Evolutionary conservation across 2,113 vertebrate genomes (phyloP), one percentile per base, ranked within the genome.

Genomic region (Phalacrocorax carbo): DNA sequence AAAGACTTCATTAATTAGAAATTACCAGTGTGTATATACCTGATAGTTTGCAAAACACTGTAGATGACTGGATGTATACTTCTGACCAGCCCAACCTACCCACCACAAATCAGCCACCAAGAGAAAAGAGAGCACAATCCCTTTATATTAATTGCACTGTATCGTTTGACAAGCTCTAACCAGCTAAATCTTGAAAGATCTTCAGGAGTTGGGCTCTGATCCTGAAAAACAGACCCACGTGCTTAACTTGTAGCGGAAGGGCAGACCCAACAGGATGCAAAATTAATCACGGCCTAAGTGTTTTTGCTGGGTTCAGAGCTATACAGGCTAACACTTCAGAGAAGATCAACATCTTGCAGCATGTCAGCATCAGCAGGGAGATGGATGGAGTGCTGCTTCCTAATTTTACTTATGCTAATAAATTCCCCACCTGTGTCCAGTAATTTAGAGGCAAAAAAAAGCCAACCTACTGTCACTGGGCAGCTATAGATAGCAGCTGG

Each of bases 401-500:
- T 71, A n/a, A 94, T 88, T 93, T 95, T 65, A 72, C 34, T 70
- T 81, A 58, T 44, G 52, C 60, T 90, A 64, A 90, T 60, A 83
- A 90, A 92, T 73, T 92, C n/a, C 38, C 60, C 60, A 88, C 82
- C 71, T 88, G 88, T 95, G 92, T 27, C 68, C 60, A 60, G 49
- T 90, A 86, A 92, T 94, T 92, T 88, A 88, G 32, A 48, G 58
- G 46, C 36, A 62, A 78, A 90, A 93, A 88, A 61, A 26, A 26
- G 25, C 38, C 79, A 86, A 58, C 15, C 15, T 70, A 16, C 62
- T 71, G 76, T 92, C 79, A 71, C n/a, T 54, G 51, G 46, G 58
- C 89, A 93, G 76, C 79, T 77, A 2, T 17, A 94, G 82, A 78
- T 15, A 88, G 82, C 36, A 92, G 85, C 68, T 83, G 49, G 36